Evolutionary conservation across 2,888 invertebrate genomes (phyloP), one percentile per base, ranked within the genome.

Genomic region (Elegia similella): DNA sequence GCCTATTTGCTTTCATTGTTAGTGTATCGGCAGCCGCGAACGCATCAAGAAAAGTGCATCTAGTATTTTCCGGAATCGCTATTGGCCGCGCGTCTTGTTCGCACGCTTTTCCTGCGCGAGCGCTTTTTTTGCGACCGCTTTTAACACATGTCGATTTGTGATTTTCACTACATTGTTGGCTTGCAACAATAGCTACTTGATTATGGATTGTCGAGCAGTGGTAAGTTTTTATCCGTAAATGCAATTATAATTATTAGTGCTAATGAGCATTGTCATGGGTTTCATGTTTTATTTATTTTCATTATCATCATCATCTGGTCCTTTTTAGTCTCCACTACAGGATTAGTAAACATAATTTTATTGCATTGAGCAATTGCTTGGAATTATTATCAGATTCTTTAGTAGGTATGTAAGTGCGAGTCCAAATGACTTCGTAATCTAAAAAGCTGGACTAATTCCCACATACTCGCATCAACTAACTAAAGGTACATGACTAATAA

Each of bases 201-300:
- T 72, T 75, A 90, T 90, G 90, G 86, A 88, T 82, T 87, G 78
- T 69, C 82, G 84, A 72, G 74, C 77, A 57, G 72, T 77, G 87
- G 90, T 90, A 72, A 75, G 89, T 84, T 75, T 79, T 82, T 79
- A 57, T 64, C 12, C 29, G 15, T 29, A 12, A 42, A 52, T 42
- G 12, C 42, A 53, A 42, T 13, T 53, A 42, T 15, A 42, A 42
- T 42, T 42, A n/a, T 42, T 42, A 38, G 10, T 29, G 23, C 1
- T 46, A 16, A 8, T 30, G 7, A 38, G 38, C 10, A 12, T 38
- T 38, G 38, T 38, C 10, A 32, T 8, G 5, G 0, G 7, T 38
- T 38, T 38, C n/a, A 38, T 38, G n/a, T 38, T 38, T n/a, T n/a
- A n/a, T n/a, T n/a, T n/a, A n/a, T n/a, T n/a, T n/a, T n/a, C n/a